A percentile compares a stretch with the other conserved stretches of the same genome.
phyloP scores from a whole-genome alignment of 2,797 vertebrate genomes.

The Lacerta bilineata region DNA sequence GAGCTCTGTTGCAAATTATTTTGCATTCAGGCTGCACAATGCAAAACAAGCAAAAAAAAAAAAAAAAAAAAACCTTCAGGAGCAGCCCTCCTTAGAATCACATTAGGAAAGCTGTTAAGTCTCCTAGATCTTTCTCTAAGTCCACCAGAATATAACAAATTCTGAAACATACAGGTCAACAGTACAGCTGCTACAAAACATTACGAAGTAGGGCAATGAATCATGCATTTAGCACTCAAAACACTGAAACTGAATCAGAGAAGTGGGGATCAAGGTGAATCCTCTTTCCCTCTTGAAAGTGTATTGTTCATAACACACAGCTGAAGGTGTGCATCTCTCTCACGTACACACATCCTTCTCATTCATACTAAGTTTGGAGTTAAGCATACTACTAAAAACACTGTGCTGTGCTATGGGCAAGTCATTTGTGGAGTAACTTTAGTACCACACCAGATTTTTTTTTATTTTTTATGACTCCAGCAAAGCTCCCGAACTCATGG shows the following conservation, averaged over 20 bases:
- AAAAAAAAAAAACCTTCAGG: background rate
- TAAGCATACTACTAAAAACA: background rate
- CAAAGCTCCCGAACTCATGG: background rate
- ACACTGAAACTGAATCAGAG: slow-evolving; percentile 4
- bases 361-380: background rate
- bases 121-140: background rate
- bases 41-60: background rate
- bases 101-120: background rate
- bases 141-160: background rate
- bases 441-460: background rate
- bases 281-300: background rate
- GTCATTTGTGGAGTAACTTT: background rate
- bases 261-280: slow-evolving; percentile 12
- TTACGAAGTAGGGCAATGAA: background rate
- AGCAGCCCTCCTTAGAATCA: background rate
- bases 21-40: background rate
- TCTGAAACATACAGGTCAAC: background rate
- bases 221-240: slow-evolving; percentile 6
- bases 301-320: background rate
- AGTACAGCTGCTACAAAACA: background rate
- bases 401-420: background rate
- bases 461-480: background rate
- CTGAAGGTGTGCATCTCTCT: background rate
- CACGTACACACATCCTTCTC: background rate
- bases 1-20: background rate